Base-by-base conservation (phyloP, 2,113 vertebrate genomes). In the Mohoua ochrocephala region DNA sequence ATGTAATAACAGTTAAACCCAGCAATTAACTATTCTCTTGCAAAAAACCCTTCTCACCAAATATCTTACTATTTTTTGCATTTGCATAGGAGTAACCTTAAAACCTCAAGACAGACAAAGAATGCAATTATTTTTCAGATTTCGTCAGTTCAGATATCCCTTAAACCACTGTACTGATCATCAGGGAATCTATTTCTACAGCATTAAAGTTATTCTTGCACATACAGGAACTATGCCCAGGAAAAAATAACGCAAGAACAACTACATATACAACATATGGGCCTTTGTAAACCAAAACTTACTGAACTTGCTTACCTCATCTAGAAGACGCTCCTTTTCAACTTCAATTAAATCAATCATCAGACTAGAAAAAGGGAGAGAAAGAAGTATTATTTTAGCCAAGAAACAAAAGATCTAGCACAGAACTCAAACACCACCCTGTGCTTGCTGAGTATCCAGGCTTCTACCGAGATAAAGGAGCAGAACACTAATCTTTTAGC, bases 301-400 rank as follows among this genome's bases (percentile, higher is more conserved):
- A 44, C 26, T 56, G 41, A 69, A 73, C 23, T 53, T n/a, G 64
- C 95, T 98, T 98, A 99, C 99, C 98, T 99, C 98, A 68, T 99
- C 99, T 21, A 99, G 97, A 73, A 98, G 98, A 95, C 98, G 98
- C 20, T 98, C 98, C 96, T 99, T 99, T 96, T 99, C 96, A 13
- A 99, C 96, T 96, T 99, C 99, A 33, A 74, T 91, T 67, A 99
- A 57, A 91, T 99, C 98, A 80, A 99, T 98, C 92, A 82, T 93
- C 76, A 99, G 95, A 89, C 99, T 99, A 98, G 37, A 28, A 65
- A 82, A 90, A 88, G 39, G 2, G 16, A 41, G 87, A 94, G 50
- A 94, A 93, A 87, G 39, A 39, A 78, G 87, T 5, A 45, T 15
- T 47, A n/a, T 63, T 94, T 97, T 80, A 98, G 79, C 31, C 42